These are phyloP conservation scores for Ephialtes manifestator DNA, from an alignment of 2,888 invertebrate genomes.

Conservation along the genomic window DNA sequence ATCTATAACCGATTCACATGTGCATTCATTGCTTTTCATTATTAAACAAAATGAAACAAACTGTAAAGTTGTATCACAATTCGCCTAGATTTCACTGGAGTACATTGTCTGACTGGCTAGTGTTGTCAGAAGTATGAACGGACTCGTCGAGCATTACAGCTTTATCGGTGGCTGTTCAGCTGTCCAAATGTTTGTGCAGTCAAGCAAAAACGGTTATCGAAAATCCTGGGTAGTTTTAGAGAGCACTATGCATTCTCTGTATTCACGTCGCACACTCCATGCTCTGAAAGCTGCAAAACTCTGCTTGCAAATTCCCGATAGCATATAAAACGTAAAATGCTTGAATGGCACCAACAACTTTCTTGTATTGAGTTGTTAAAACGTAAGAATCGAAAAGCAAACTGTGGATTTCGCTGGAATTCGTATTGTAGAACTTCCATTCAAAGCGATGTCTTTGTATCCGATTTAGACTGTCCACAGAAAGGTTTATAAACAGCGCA, in stretches of 20 bases:
- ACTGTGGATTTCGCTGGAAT: not conserved
- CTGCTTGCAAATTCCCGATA: not conserved
- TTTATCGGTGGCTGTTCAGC: conserved; percentile 66
- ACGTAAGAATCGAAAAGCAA: not conserved
- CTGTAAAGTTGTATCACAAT: not conserved
- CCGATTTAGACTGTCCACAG: too few species aligned
- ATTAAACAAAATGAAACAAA: not conserved
- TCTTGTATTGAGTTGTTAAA: not conserved
- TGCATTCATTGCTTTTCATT: not conserved
- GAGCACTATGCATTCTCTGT: not conserved
- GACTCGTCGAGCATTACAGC: conserved; percentile 52
- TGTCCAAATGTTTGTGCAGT: conserved; percentile 66
- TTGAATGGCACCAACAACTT: not conserved
- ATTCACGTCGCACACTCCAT: not conserved
- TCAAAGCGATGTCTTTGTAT: too few species aligned
- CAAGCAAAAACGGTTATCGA: conserved; percentile 51
- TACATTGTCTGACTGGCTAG: conserved; percentile 22
- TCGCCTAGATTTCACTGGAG: conserved; percentile 9
- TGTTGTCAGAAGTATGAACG: conserved; percentile 48
- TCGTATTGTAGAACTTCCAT: too few species aligned
- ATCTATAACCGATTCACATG: not conserved
- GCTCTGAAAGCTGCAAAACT: not conserved
- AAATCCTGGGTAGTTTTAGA: conserved; percentile 19
- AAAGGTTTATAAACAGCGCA: too few species aligned
- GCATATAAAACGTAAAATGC: not conserved